Evolutionary conservation across 1,140 invertebrate genomes (phyloP), one percentile per base, ranked within the genome.

Genomic region (Notospermus geniculatus): DNA sequence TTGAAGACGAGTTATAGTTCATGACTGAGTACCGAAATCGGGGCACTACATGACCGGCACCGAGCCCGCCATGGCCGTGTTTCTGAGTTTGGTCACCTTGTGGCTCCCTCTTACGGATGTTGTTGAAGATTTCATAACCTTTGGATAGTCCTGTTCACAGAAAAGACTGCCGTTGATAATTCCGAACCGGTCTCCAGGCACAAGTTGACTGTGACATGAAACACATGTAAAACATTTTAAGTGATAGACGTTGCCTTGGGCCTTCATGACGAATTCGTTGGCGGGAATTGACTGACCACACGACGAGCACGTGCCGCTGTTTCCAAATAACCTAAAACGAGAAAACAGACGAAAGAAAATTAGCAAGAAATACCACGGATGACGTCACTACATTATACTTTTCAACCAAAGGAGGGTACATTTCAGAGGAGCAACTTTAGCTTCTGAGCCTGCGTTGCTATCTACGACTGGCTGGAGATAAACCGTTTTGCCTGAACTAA

Each of bases 171-270:
- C 91, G 67, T 90, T 89, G 66, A 93, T 80, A 81, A 93, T 86
- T 77, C 91, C 90, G 83, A 92, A 93, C 86, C 91, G 89, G 86
- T 95, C 92, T 67, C 93, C 93, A 63, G 90, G 87, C 74, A 90
- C 87, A 65, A 96, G 87, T 81, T 89, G 89, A 68, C 87, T 86
- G 66, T 90, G 88, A 80, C 93, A 96, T 78, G 93, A 93, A 78
- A 90, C 91, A 85, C 93, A 96, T 65, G 88, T 87, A 85, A 96
- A 96, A 83, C 92, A 95, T 92, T 78, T 93, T 80, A 93, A 86
- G 86, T 96, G 92, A 86, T 93, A 95, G 71, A 94, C 91, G 81
- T 85, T 83, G 66, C 80, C 82, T 71, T 77, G 79, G 27, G 70
- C 76, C 80, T 90, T 85, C 89, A 93, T 93, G 71, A 96, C 92